Percentiles rank a stretch among this genome's conserved stretches.
Conservation (phyloP, 2,113 vertebrate genomes). For the Phalacrocorax brasilianus region DNA sequence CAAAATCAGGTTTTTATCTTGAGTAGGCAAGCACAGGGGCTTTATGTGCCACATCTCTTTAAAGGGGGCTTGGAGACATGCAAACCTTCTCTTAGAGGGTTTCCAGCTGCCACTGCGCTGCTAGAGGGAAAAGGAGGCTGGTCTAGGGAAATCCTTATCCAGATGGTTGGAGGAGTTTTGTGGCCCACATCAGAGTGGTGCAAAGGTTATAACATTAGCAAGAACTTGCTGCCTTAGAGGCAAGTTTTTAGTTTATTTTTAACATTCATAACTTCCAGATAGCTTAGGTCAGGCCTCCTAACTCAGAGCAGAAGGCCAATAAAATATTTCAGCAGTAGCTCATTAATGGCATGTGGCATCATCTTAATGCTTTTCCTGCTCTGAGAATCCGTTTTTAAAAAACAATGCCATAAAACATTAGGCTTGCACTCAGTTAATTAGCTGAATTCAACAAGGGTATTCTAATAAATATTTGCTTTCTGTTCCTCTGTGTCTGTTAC, state of each 20-base stretch:
- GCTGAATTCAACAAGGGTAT: neutral
- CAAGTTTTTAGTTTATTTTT: neutral
- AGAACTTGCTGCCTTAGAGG: neutral
- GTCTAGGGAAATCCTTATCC: neutral
- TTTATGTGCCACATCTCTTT: neutral
- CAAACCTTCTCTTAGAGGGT: neutral
- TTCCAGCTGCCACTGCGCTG: neutral
- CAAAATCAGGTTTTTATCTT: neutral
- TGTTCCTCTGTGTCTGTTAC: neutral
- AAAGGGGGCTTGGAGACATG: neutral
- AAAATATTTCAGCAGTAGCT: neutral
- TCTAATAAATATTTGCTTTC: conserved; percentile 1
- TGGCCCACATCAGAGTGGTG: neutral
- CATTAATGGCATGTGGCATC: neutral
- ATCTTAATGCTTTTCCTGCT: neutral
- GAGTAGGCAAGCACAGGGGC: neutral
- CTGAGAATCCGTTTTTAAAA: neutral
- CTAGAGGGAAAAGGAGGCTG: neutral
- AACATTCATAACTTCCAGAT: neutral
- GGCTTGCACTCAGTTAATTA: neutral
- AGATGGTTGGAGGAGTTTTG: neutral
- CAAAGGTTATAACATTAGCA: neutral
- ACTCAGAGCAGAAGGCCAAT: neutral
- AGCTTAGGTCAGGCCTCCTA: neutral
- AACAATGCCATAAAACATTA: neutral